phyloP scores from a whole-genome alignment of 2,888 invertebrate genomes.

The Sylvicola fuscatus region DNA sequence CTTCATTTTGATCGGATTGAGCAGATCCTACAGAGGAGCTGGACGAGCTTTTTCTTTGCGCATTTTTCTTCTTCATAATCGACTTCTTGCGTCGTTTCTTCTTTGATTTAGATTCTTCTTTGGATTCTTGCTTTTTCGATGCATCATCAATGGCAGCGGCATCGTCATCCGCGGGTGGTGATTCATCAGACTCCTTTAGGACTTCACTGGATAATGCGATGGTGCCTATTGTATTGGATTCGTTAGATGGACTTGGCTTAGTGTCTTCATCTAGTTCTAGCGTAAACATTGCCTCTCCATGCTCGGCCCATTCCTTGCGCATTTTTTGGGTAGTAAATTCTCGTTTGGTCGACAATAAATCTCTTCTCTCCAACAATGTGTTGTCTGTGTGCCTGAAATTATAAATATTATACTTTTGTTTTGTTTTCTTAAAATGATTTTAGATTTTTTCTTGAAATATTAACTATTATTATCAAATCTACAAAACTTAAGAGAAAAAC shows the following conservation, averaged over 20 bases:
- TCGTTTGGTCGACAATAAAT: slow-evolving; percentile 17
- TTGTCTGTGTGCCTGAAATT: slow-evolving; percentile 35
- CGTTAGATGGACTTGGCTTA: background rate
- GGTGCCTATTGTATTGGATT: background rate
- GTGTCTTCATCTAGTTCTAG: background rate
- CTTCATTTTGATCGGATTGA: slow-evolving; percentile 8
- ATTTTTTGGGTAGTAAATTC: slow-evolving; percentile 25
- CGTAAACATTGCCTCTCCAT: slow-evolving; percentile 18
- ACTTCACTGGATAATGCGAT: too few relatives aligned
- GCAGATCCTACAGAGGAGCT: slow-evolving; percentile 22
- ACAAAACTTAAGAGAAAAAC: too few relatives aligned
- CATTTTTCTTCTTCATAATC: slow-evolving; percentile 58
- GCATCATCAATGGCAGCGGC: background rate
- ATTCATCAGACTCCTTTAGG: too few relatives aligned
- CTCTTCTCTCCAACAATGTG: slow-evolving; percentile 17
- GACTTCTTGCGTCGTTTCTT: slow-evolving; percentile 63
- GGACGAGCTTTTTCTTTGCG: slow-evolving; percentile 43
- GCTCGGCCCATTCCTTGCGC: slow-evolving; percentile 26
- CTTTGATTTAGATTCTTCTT: slow-evolving; percentile 23
- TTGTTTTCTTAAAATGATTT: too few relatives aligned
- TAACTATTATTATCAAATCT: too few relatives aligned
- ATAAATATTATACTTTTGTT: slow-evolving; percentile 4
- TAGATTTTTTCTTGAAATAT: too few relatives aligned
- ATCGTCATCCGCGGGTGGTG: too few relatives aligned
- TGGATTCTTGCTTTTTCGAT: background rate